Percentiles rank a stretch among this genome's conserved stretches.
phyloP scores from a whole-genome alignment of 2,113 vertebrate species.

The Dermatemys mawii region DNA sequence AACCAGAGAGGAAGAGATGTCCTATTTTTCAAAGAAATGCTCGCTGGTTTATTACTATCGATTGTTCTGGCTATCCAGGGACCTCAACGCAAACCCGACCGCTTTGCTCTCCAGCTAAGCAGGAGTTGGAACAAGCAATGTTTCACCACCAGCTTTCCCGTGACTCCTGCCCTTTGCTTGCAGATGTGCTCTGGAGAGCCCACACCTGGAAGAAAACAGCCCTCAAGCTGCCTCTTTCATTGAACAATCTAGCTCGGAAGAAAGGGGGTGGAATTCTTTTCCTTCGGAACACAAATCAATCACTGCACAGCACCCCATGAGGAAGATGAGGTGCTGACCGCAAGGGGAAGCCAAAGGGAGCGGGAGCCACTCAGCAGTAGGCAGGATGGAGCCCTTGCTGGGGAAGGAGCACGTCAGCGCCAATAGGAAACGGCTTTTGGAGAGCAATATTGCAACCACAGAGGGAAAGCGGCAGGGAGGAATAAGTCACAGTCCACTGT shows the following conservation, averaged over 20 bases:
- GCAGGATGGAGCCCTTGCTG: neutral
- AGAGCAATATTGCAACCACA: neutral
- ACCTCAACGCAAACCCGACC: neutral
- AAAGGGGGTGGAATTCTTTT: neutral
- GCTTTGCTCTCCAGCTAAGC: rapidly evolving
- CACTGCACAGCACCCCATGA: rapidly evolving
- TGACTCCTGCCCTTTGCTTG: rapidly evolving
- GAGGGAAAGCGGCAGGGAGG: rapidly evolving
- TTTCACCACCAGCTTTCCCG: rapidly evolving
- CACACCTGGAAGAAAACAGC: rapidly evolving
- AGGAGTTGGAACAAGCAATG: rapidly evolving
- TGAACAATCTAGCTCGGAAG: rapidly evolving
- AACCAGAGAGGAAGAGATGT: neutral
- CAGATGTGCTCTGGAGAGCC: rapidly evolving
- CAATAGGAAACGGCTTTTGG: rapidly evolving
- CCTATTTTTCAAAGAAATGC: neutral
- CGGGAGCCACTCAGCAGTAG: neutral
- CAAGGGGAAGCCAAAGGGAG: neutral
- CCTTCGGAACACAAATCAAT: neutral
- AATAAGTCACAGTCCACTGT: neutral
- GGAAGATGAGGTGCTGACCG: rapidly evolving
- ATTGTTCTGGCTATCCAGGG: rapidly evolving
- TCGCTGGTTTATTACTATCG: neutral
- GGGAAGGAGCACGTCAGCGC: rapidly evolving
- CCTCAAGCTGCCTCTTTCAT: rapidly evolving